These are phyloP conservation scores for Hydra vulgaris DNA, from an alignment of 30 jellyfish, hydroid and myxozoan genomes.

Conservation along the genomic window DNA sequence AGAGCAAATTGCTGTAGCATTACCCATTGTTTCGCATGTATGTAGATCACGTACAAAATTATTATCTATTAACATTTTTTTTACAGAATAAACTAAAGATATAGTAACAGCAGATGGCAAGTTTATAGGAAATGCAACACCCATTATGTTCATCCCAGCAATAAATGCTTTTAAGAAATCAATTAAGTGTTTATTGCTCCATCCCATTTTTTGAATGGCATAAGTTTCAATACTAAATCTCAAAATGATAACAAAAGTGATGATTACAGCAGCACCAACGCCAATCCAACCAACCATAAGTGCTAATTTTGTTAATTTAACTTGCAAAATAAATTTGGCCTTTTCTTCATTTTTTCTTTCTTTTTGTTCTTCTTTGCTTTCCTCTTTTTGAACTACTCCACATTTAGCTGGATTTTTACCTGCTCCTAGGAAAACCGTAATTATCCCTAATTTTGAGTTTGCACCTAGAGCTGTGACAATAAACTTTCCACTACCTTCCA, in stretches of 20 bases:
- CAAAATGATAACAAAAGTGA: conserved; percentile 59
- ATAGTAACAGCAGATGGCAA: conserved; percentile 98
- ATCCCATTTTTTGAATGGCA: conserved; percentile 37
- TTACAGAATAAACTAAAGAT: conserved; percentile 91
- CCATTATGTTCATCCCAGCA: conserved; percentile 86
- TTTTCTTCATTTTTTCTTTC: conserved; percentile 48
- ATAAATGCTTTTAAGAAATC: conserved; percentile 74
- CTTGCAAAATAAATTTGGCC: conserved; percentile 80
- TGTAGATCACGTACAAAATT: conserved; percentile 90
- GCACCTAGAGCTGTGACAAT: conserved; percentile 93
- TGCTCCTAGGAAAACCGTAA: conserved; percentile 67
- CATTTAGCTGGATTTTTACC: conserved; percentile 25
- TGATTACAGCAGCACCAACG: conserved; percentile 79
- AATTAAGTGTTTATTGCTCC: conserved; percentile 68
- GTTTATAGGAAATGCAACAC: conserved; percentile 97
- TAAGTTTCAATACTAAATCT: conserved; percentile 72
- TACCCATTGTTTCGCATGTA: conserved; percentile 99
- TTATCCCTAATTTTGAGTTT: conserved; percentile 87
- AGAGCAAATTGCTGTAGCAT: conserved; percentile 98
- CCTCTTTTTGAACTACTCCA: conserved; percentile 18
- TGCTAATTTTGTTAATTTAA: conserved; percentile 89
- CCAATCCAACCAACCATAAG: conserved; percentile 93
- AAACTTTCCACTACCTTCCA: conserved; percentile 93
- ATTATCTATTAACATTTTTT: conserved; percentile 91
- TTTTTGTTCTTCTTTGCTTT: conserved; percentile 21